Evolutionary conservation across 2,888 invertebrate genomes (phyloP), one percentile per base, ranked within the genome.

Genomic region (Synergus umbraculus): DNA sequence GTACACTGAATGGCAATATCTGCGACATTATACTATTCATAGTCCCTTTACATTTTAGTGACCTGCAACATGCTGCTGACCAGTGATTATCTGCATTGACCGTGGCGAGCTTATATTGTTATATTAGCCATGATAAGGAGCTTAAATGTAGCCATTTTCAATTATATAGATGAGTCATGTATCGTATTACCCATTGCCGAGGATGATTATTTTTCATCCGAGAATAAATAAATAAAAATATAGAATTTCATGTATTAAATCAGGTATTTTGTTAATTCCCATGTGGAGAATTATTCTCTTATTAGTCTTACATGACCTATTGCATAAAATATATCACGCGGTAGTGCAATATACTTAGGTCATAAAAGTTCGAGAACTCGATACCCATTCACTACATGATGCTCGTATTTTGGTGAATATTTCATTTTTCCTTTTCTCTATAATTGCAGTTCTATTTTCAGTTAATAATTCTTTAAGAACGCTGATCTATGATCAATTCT

Each of bases 61-160:
- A 65, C 65, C 41, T 65, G 37, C n/a, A 46, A 46, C 22, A 66
- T 66, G 44, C 15, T 43, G n/a, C 18, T 18, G n/a, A 41, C n/a
- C 66, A 18, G 67, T 1, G 44, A 67, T 67, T 46, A 67, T 67
- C 67, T 67, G 22, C 18, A 46, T 13, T 44, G 44, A 67, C 67
- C 44, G 46, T 12, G 46, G 22, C 22, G 43, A 18, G 44, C 18
- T 67, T 67, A 67, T 67, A 67, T 67, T 22, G 46, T 67, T 67
- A 67, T 67, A 67, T 67, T 22, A 67, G 8, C 18, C 67, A 46
- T 67, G 46, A 46, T 67, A 67, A 67, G 67, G 12, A 22, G 67
- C 67, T 67, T 67, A 67, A 46, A 67, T 67, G 44, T 46, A 13
- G 13, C 46, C 67, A 44, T 67, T 67, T 46, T 67, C 67, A 67